A percentile compares a stretch with the other conserved stretches of the same genome.
These are phyloP conservation scores for Calypte anna DNA, from an alignment of 2,113 vertebrate genomes.

Conservation along the genomic window DNA sequence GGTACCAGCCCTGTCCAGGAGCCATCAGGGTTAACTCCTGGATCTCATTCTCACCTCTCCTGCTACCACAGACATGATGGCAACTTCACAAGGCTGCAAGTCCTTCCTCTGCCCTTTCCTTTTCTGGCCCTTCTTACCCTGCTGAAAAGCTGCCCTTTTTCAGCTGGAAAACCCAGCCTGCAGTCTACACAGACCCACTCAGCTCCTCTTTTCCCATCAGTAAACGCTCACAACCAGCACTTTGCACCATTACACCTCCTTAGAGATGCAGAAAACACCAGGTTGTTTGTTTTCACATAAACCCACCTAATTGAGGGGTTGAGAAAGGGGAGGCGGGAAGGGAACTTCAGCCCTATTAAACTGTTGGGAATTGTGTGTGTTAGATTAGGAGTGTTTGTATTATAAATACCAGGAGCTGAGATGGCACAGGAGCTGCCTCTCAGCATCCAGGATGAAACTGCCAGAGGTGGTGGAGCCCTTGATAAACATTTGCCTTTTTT, in stretches of 20 bases:
- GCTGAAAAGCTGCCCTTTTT: not conserved
- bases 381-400: conserved; percentile 48
- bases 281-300: conserved; percentile 70
- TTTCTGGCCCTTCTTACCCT: not conserved
- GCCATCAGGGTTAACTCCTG: not conserved
- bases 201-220: conserved; percentile 18
- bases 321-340: conserved; percentile 25
- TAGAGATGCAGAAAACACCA: conserved; percentile 57
- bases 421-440: not conserved
- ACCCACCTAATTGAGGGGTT: conserved; percentile 69
- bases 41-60: not conserved
- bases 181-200: not conserved
- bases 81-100: not conserved
- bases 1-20: rapidly evolving
- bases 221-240: not conserved
- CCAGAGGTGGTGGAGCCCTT: not conserved
- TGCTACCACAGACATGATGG: rapidly evolving
- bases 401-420: conserved; percentile 27
- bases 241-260: conserved; percentile 42
- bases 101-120: not conserved
- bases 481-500: conserved; percentile 11
- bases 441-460: not conserved
- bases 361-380: conserved; percentile 10
- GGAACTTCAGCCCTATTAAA: conserved; percentile 56
- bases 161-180: not conserved